Conservation (phyloP, 2,888 invertebrate genomes). For the Autographa gamma region DNA sequence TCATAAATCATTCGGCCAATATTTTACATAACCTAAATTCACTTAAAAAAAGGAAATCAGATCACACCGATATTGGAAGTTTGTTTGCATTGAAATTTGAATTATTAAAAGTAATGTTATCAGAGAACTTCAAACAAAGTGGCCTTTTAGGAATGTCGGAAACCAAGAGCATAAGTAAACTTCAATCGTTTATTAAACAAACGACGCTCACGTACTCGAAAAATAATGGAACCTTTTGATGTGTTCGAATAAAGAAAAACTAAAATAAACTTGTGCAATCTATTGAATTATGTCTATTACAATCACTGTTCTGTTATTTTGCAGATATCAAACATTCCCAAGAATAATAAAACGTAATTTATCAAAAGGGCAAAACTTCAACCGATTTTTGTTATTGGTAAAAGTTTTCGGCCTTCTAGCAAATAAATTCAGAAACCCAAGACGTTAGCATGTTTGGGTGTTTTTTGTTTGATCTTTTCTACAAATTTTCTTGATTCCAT, state of each 20-base stretch:
- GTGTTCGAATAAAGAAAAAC: neutral
- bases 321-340: neutral
- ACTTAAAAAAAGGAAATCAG: too few species aligned
- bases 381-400: conserved; percentile 16
- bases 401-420: neutral
- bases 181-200: conserved; percentile 7
- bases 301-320: neutral
- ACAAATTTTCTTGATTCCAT: neutral
- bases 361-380: conserved; percentile 10
- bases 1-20: too few species aligned
- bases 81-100: too few species aligned
- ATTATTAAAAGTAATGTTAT: too few species aligned
- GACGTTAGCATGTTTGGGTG: neutral
- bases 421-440: neutral
- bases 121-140: neutral
- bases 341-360: conserved; percentile 35
- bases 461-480: conserved; percentile 5
- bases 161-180: neutral
- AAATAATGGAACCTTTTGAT: neutral
- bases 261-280: neutral
- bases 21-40: too few species aligned
- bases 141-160: neutral
- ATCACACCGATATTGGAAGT: too few species aligned
- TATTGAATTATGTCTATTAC: neutral
- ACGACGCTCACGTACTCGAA: neutral